Base-by-base conservation (phyloP, 2,888 invertebrate genomes). In the Epinotia bilunana region DNA sequence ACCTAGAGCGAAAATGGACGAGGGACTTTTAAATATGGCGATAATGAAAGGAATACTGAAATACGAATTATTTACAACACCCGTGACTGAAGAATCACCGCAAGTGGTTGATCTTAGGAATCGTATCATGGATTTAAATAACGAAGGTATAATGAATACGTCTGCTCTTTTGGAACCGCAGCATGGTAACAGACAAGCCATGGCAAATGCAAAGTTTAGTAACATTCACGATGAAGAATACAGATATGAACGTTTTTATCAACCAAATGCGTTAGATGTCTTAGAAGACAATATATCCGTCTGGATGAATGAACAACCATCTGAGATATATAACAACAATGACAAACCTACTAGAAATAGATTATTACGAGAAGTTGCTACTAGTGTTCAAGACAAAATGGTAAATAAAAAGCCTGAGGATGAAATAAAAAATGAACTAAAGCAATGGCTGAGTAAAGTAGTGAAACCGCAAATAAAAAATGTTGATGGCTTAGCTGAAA, bases 211-310 rank as follows among this genome's bases (percentile, higher is more conserved):
- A 33, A 81, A 82, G 69, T 78, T 81, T 28, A 77, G 69, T 28
- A 16, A n/a, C 11, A 3, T n/a, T 11, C 62, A 70, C n/a, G 63
- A 63, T 20, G 5, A 9, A 4, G 61, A 12, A 33, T 5, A 28
- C 7, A 43, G 57, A 1, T 13, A 6, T 6, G 5, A 16, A 28
- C 12, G 18, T 18, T 43, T n/a, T 49, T 77, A 71, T 33, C 70
- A 83, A 39, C 82, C 85, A 12, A 81, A 80, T 73, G 82, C 81
- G 9, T 77, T 80, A 67, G 86, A 88, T 74, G 78, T 87, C 7
- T 68, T 89, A 76, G 82, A 87, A 86, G 88, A 90, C 74, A 84
- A 87, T 80, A 88, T 90, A 78, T 88, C 88, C 0, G 83, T 85
- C 16, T 89, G 89, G 88, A 81, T 89, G 78, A 85, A 88, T 77